Conservation (phyloP, 2,888 invertebrate species). For the Xanthia icteritia region DNA sequence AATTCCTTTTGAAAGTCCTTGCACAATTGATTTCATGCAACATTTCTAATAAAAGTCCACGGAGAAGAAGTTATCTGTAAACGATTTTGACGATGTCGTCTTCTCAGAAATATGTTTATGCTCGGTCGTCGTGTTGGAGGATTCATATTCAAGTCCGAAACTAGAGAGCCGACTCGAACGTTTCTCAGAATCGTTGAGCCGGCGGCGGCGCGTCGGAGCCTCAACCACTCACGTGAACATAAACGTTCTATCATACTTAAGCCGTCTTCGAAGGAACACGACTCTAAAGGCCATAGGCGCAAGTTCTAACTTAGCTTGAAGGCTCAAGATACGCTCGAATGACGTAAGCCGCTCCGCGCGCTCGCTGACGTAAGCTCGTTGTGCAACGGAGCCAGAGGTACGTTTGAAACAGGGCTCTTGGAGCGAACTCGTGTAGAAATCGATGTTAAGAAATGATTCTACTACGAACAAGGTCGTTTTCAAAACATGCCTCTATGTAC, state of each 20-base stretch:
- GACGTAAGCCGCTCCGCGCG: constrained; percentile 89
- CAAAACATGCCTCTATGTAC: constrained; percentile 71
- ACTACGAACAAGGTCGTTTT: constrained; percentile 82
- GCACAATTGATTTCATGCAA: constrained; percentile 3
- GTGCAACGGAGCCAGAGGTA: constrained; percentile 89
- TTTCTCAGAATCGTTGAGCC: constrained; percentile 90
- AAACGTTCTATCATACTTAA: constrained; percentile 88
- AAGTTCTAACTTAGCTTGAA: constrained; percentile 82
- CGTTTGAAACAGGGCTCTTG: constrained; percentile 87
- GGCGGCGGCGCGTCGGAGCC: constrained; percentile 89
- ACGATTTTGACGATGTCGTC: constrained; percentile 57
- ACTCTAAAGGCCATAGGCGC: constrained; percentile 74
- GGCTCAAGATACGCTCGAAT: constrained; percentile 82
- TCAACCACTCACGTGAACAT: constrained; percentile 90
- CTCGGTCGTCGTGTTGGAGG: constrained; percentile 78
- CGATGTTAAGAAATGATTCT: constrained; percentile 86
- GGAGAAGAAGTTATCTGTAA: constrained; percentile 61
- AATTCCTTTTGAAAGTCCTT: not conserved
- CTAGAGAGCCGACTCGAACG: constrained; percentile 86
- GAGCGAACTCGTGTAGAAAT: constrained; percentile 88
- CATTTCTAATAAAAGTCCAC: constrained; percentile 34
- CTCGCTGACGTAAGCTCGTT: constrained; percentile 90
- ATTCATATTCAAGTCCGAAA: constrained; percentile 88
- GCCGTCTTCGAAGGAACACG: constrained; percentile 72
- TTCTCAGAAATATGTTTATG: constrained; percentile 76